Base-by-base conservation (phyloP, 2,888 invertebrate genomes). In the Hyles lineata region DNA sequence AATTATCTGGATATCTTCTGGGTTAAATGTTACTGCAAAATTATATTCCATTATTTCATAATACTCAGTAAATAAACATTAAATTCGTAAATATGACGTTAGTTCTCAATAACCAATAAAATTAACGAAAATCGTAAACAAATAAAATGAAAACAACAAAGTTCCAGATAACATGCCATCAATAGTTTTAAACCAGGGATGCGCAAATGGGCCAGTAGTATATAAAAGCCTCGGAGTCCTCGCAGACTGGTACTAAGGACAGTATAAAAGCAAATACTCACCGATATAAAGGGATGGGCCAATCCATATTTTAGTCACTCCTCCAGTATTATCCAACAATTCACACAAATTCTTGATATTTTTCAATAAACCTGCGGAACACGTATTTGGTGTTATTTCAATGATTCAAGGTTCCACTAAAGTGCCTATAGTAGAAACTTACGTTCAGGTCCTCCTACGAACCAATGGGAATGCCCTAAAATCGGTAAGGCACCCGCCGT, bases 401-500 rank as follows among this genome's bases (percentile, higher is more conserved):
- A 35, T 43, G 1, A 19, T 23, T 60, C 15, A 23, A 60, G 5
- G 3, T 29, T 9, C 2, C 8, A 2, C 0, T 4, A 21, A 58
- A 21, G 8, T 58, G 21, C 21, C 1, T 4, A 9, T 15, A 15
- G 35, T 8, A 5, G 25, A 58, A 67, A 52, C 9, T 25, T 79
- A 92, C 92, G 88, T 86, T 91, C 91, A 50, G 92, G 89, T 0
- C 91, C 90, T 52, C 92, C 92, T 21, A 92, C 83, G 72, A 92
- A 92, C 90, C 88, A 92, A 77, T 90, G 92, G 0, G 89, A 87
- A 59, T 92, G 90, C 43, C 92, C 92, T 21, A 92, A 70, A 5
- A 92, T 72, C 0, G 92, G 92, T 2, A 92, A 77, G 9, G 78
- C 77, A 2, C 89, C 91, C 9, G 82, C 76, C 67, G 81, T 81